Evolutionary conservation across 2,797 vertebrate species (phyloP).

Genomic region (Spinibarbus caldwelli): DNA sequence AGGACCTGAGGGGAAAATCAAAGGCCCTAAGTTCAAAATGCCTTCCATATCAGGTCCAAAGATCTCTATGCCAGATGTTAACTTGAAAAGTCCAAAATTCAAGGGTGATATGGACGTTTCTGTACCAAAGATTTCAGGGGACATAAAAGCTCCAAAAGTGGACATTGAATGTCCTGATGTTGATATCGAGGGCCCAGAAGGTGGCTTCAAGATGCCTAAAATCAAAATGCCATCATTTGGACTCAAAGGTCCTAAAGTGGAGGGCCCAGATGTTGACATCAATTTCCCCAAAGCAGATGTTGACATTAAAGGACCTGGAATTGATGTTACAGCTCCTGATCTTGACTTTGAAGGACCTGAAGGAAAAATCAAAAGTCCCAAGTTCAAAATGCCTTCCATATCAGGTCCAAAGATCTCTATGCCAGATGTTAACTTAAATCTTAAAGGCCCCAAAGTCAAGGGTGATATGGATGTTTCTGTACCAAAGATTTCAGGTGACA

Average conservation of each 20-base stretch:
- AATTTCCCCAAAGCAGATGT: conserved; percentile 59
- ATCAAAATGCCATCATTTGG: conserved; percentile 12
- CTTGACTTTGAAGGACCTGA: conserved; percentile 57
- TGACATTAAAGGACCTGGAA: conserved; percentile 11
- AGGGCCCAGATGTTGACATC: conserved; percentile 47
- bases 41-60: conserved; percentile 5
- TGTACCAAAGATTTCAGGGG: conserved; percentile 59
- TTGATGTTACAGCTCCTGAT: conserved; percentile 62
- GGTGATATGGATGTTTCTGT: not conserved
- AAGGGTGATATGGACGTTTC: conserved; percentile 8
- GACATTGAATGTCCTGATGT: not conserved
- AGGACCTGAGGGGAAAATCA: conserved; percentile 53
- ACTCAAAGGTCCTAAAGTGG: conserved; percentile 61
- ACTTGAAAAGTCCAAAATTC: conserved; percentile 27
- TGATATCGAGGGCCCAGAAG: not conserved
- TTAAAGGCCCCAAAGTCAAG: not conserved
- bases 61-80: conserved; percentile 31
- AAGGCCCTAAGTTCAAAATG: conserved; percentile 36
- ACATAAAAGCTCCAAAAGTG: conserved; percentile 57
- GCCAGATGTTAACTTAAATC: not conserved
- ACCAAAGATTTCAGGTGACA: not conserved
- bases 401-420: not conserved
- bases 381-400: not conserved
- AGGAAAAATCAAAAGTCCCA: not conserved
- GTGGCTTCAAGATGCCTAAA: not conserved